Conservation (phyloP, 2,797 vertebrate species). For the Capromys pilorides region DNA sequence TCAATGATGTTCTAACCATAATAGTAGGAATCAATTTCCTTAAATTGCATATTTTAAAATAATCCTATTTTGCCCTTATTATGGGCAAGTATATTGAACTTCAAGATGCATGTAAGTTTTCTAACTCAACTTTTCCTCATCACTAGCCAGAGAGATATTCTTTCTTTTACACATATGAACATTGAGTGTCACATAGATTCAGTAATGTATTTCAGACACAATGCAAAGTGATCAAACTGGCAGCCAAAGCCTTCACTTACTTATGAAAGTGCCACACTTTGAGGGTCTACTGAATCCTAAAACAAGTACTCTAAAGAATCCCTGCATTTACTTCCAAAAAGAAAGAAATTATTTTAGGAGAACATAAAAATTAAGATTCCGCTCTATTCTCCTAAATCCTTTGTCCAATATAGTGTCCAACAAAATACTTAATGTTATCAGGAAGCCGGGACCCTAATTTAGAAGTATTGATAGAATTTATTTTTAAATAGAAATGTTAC, state of each 20-base stretch:
- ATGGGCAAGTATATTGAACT: neutral
- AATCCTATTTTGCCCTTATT: neutral
- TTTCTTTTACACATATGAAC: neutral
- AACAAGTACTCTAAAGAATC: neutral
- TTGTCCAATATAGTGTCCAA: neutral
- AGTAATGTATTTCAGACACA: neutral
- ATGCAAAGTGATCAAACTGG: neutral
- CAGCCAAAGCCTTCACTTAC: neutral
- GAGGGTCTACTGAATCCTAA: neutral
- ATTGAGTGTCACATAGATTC: neutral
- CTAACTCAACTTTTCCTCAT: neutral
- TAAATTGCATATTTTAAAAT: constrained; percentile 11
- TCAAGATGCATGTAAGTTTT: neutral
- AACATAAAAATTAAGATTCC: constrained; percentile 5
- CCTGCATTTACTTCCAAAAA: neutral
- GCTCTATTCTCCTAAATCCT: neutral
- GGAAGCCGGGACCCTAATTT: neutral
- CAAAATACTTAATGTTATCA: neutral
- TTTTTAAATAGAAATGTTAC: neutral
- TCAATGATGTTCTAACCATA: neutral
- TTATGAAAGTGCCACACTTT: neutral
- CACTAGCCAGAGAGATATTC: neutral
- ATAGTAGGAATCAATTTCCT: neutral
- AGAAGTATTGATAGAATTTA: neutral
- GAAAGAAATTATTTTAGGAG: constrained; percentile 6